A percentile compares a stretch with the other conserved stretches of the same genome.
These are phyloP conservation scores for Hypomecis punctinalis DNA, from an alignment of 2,888 invertebrate species.

Conservation along the genomic window DNA sequence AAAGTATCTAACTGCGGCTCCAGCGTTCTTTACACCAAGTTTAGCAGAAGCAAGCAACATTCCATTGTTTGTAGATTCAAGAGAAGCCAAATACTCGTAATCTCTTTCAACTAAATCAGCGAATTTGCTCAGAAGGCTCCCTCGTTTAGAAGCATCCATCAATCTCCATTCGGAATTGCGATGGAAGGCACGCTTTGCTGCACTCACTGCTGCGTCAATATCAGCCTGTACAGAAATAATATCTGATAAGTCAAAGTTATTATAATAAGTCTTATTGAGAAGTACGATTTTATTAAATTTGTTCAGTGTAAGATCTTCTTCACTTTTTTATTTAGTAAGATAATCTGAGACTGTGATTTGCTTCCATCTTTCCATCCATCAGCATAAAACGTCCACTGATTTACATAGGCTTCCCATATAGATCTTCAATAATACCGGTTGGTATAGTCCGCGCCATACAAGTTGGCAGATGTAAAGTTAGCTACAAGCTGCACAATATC, in stretches of 20 bases:
- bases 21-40: neutral
- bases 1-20: neutral
- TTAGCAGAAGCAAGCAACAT: neutral
- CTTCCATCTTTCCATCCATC: too few species aligned
- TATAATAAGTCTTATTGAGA: too few species aligned
- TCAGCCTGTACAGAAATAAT: neutral
- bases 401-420: too few species aligned
- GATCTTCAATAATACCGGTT: too few species aligned
- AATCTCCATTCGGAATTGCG: conserved; percentile 89
- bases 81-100: neutral
- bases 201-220: conserved; percentile 16
- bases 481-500: too few species aligned
- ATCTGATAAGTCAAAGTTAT: too few species aligned
- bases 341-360: too few species aligned
- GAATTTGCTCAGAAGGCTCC: conserved; percentile 88
- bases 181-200: conserved; percentile 74
- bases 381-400: too few species aligned
- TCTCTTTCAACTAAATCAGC: conserved; percentile 67
- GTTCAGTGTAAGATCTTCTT: too few species aligned
- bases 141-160: conserved; percentile 92
- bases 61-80: conserved; percentile 17
- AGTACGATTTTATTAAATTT: neutral
- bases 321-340: too few species aligned
- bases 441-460: too few species aligned
- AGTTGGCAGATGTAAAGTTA: too few species aligned